Conservation (phyloP, 2,113 vertebrate genomes). For the Platysteira castanea region DNA sequence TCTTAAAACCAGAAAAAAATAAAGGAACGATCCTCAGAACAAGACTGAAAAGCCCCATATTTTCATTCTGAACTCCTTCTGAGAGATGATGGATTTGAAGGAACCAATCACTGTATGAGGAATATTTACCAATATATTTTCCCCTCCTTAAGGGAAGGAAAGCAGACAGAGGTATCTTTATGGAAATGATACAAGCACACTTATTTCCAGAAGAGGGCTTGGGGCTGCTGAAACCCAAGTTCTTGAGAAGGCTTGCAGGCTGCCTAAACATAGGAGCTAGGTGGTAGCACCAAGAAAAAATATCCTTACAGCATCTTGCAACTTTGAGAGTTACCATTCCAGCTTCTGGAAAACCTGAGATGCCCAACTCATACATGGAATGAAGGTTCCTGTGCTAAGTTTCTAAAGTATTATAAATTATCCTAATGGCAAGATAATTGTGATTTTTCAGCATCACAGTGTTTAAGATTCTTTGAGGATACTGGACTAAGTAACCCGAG, state of each 20-base stretch:
- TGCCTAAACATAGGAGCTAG: not conserved
- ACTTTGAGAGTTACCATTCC: not conserved
- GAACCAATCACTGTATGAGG: not conserved
- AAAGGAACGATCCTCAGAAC: not conserved
- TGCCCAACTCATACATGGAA: fast-evolving
- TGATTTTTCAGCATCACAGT: not conserved
- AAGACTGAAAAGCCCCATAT: not conserved
- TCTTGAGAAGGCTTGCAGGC: not conserved
- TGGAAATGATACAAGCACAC: not conserved
- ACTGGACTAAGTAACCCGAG: not conserved
- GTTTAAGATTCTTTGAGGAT: not conserved
- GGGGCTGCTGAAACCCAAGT: not conserved
- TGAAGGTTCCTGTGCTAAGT: not conserved
- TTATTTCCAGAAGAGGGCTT: not conserved
- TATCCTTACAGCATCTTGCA: not conserved
- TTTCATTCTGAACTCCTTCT: not conserved
- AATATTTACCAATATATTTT: not conserved
- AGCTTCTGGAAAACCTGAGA: not conserved
- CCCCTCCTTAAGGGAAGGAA: not conserved
- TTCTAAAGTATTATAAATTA: not conserved
- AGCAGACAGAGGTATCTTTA: not conserved
- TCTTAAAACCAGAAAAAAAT: not conserved
- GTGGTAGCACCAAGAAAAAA: not conserved
- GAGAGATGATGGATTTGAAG: not conserved
- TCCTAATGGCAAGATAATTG: not conserved